Conservation (phyloP, 2,888 invertebrate genomes). For the Tipula confusa region DNA sequence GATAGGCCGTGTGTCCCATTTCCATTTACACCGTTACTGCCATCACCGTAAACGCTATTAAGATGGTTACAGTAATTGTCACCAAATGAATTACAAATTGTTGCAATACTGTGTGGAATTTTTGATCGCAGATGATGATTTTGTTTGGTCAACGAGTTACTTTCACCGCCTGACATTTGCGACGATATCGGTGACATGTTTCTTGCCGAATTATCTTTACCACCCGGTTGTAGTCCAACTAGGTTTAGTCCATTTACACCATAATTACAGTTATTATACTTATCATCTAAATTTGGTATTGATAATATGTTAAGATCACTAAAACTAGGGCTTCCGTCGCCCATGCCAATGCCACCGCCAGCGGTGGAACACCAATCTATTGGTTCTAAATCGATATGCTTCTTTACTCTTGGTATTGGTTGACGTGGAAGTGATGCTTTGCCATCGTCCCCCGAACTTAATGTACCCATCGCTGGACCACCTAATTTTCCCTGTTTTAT, state of each 20-base stretch:
- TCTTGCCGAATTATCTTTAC: conserved; percentile 35
- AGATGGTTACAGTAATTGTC: conserved; percentile 35
- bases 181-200: conserved; percentile 41
- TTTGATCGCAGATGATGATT: conserved; percentile 39
- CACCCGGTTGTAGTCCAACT: conserved; percentile 26
- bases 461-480: conserved; percentile 52
- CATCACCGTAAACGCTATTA: conserved; percentile 32
- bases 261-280: conserved; percentile 40
- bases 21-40: not conserved
- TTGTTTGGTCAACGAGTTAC: conserved; percentile 41
- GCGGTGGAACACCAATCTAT: conserved; percentile 51
- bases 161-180: conserved; percentile 41
- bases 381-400: conserved; percentile 56
- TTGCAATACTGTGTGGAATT: conserved; percentile 37
- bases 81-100: conserved; percentile 36
- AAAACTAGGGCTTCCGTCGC: conserved; percentile 42
- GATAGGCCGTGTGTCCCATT: conserved; percentile 27
- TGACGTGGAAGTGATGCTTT: conserved; percentile 51
- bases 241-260: conserved; percentile 41
- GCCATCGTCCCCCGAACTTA: conserved; percentile 53
- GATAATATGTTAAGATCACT: conserved; percentile 43
- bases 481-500: conserved; percentile 77
- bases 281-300: conserved; percentile 37
- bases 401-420: conserved; percentile 67
- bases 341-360: conserved; percentile 36